Conservation (phyloP, 2,113 vertebrate genomes). For the Oryzias woworae region DNA sequence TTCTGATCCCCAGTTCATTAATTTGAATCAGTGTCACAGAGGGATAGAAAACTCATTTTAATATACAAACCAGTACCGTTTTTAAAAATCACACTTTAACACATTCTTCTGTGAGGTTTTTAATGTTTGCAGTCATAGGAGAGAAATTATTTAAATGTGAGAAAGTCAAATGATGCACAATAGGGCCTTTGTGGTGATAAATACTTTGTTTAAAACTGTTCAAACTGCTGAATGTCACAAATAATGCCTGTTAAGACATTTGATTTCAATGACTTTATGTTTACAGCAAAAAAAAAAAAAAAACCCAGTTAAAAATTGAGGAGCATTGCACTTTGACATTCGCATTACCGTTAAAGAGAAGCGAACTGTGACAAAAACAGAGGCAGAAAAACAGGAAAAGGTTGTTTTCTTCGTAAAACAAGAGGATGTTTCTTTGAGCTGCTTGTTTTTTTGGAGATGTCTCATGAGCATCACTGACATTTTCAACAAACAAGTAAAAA, state of each 20-base stretch:
- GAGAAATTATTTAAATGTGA: neutral
- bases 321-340: constrained; percentile 16
- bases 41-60: neutral
- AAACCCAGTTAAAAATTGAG: constrained; percentile 5
- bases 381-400: constrained; percentile 9
- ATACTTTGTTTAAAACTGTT: too few species aligned
- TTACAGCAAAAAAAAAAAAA: neutral
- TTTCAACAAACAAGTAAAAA: too few species aligned
- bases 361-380: constrained; percentile 11
- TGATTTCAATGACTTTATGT: too few species aligned
- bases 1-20: neutral
- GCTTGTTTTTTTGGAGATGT: too few species aligned
- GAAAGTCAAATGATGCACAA: constrained; percentile 13
- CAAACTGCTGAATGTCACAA: too few species aligned
- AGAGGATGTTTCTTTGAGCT: too few species aligned
- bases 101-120: too few species aligned
- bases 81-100: too few species aligned
- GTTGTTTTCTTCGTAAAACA: neutral
- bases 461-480: too few species aligned
- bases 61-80: too few species aligned
- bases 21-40: constrained; percentile 14
- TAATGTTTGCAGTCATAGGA: too few species aligned
- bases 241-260: too few species aligned
- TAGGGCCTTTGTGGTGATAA: neutral
- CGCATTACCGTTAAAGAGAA: neutral